Base-by-base conservation (phyloP, 2,113 vertebrate genomes). In the Podilymbus podiceps region DNA sequence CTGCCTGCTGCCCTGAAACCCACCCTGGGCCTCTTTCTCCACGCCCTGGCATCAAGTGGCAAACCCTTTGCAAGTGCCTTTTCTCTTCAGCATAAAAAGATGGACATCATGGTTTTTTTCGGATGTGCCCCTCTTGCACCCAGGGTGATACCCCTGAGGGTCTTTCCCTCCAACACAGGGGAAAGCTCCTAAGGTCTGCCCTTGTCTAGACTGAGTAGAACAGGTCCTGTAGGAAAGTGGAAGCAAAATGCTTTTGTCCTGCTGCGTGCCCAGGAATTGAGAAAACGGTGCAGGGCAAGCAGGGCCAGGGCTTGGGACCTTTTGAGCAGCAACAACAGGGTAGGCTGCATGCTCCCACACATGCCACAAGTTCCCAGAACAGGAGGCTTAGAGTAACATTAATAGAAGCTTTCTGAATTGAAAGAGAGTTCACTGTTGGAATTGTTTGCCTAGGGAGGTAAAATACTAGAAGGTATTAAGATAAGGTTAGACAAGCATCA, bases 91-190 rank as follows among this genome's bases (percentile, higher is more conserved):
- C 47, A 42, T 25, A 28, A 66, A 84, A 40, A 62, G 21, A 35
- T 8, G 31, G 53, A 23, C 5, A 38, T 6, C 0, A 0, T 23
- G 4, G 5, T 3, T 74, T 78, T 74, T 73, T 56, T n/a, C 67
- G 42, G 15, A 58, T 30, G 23, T 85, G 6, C 7, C 24, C 9
- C 20, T 71, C 55, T 66, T 38, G 31, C 25, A 75, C 6, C 11
- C 66, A 38, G 9, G 31, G 28, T 53, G 5, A 21, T 74, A 49
- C 24, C 15, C 30, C 11, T 62, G 64, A 33, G 27, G 2, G 16
- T 60, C 59, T 44, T 93, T 73, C 15, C 11, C 49, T 76, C 23
- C 18, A 80, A 56, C 3, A 56, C 0, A 64, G 18, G 18, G 20
- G 11, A 68, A 58, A 72, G 6, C 7, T 53, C 25, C 38, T 42